These are phyloP conservation scores for Pituophis catenifer DNA, from an alignment of 2,113 vertebrate genomes.

Conservation along the genomic window DNA sequence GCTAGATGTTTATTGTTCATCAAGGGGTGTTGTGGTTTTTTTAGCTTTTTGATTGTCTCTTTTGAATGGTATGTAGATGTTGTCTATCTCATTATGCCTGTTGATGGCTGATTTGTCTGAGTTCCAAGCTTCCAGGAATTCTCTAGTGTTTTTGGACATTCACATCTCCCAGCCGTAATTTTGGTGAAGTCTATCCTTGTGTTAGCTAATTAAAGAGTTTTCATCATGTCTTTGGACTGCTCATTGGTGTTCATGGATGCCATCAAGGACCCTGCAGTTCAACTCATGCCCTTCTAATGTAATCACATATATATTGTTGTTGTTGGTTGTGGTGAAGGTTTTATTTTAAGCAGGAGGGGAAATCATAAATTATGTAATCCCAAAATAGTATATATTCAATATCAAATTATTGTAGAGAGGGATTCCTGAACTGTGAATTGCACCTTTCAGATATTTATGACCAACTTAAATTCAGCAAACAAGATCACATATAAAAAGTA, in stretches of 20 bases:
- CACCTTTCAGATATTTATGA: not conserved
- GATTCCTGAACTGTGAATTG: not conserved
- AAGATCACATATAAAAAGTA: not conserved
- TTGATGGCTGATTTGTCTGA: not conserved
- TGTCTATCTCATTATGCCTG: not conserved
- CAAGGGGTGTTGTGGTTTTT: not conserved
- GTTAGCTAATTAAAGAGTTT: not conserved
- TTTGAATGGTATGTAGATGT: not conserved
- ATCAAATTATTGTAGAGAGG: not conserved
- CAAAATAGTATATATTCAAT: not conserved
- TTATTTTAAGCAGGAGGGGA: not conserved
- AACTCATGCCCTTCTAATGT: not conserved
- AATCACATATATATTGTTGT: not conserved
- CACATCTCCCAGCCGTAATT: not conserved
- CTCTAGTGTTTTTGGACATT: not conserved
- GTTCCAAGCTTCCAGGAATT: not conserved
- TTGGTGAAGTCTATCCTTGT: not conserved
- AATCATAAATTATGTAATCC: not conserved
- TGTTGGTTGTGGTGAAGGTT: not conserved
- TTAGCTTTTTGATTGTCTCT: not conserved
- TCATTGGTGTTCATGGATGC: not conserved
- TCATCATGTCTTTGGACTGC: not conserved
- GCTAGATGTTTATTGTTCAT: not conserved
- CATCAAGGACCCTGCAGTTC: not conserved
- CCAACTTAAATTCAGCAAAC: not conserved